phyloP scores from a whole-genome alignment of 1,140 invertebrate genomes.

The Steinernema feltiae region DNA sequence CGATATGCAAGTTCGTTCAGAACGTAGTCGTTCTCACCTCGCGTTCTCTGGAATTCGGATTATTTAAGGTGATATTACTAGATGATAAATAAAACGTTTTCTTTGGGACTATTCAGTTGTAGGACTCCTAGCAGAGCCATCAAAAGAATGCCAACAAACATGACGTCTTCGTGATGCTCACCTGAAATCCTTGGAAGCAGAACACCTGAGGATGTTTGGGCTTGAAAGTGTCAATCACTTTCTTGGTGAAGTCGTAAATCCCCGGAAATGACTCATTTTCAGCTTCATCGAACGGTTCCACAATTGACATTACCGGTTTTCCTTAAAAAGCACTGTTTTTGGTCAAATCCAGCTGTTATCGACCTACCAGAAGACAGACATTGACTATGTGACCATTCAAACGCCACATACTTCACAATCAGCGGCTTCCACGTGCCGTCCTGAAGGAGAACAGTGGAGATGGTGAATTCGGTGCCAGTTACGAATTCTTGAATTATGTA shows the following conservation, averaged over 20 bases:
- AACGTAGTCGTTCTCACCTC: not conserved
- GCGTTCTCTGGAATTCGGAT: not conserved
- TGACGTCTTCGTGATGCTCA: not conserved
- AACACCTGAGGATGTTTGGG: not conserved
- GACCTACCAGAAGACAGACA: not conserved
- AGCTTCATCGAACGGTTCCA: not conserved
- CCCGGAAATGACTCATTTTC: not conserved
- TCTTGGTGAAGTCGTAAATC: not conserved
- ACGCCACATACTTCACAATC: not conserved
- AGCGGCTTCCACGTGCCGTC: not conserved
- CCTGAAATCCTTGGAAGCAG: slow-evolving; percentile 8
- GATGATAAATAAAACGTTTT: no score
- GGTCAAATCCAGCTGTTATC: not conserved
- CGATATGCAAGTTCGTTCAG: not conserved
- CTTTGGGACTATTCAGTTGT: no score
- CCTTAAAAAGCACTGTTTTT: not conserved
- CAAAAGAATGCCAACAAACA: no score
- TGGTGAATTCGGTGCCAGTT: slow-evolving; percentile 2
- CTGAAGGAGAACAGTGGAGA: not conserved
- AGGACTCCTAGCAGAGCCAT: no score
- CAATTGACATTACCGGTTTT: not conserved
- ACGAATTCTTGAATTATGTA: not conserved
- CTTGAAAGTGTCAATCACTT: not conserved
- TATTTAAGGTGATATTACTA: no score
- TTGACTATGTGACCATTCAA: not conserved